phyloP scores from a whole-genome alignment of 2,797 vertebrate genomes.

The Brotula barbata region DNA sequence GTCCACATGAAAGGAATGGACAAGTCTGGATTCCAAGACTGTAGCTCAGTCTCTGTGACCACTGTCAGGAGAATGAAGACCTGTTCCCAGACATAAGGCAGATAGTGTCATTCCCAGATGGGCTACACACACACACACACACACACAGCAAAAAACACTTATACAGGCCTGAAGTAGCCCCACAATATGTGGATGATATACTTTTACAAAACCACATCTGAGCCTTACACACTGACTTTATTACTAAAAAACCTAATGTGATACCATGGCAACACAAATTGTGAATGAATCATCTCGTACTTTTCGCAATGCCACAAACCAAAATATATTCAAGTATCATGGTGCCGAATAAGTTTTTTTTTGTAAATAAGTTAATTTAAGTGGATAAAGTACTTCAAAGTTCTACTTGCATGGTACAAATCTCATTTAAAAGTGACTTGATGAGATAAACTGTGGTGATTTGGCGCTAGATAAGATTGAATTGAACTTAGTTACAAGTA shows the following conservation, averaged over 20 bases:
- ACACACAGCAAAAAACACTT: background rate
- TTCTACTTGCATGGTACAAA: no score
- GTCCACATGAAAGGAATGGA: slow-evolving; percentile 26
- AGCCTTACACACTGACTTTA: background rate
- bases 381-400: no score
- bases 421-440: no score
- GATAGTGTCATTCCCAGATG: slow-evolving; percentile 12
- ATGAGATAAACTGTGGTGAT: no score
- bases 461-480: no score
- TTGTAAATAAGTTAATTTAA: no score
- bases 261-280: background rate
- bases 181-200: background rate
- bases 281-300: background rate
- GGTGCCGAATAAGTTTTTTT: no score
- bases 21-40: slow-evolving; percentile 30
- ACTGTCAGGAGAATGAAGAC: slow-evolving; percentile 25
- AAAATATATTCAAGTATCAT: background rate
- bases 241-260: background rate
- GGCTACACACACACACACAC: background rate
- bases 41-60: slow-evolving; percentile 8
- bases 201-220: background rate
- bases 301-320: background rate
- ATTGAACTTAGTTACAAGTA: no score
- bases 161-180: background rate
- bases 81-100: slow-evolving; percentile 24